Percentiles rank a stretch among this genome's conserved stretches.
Conservation (phyloP, 2,888 invertebrate species). For the Caenorhabditis drosophilae region DNA sequence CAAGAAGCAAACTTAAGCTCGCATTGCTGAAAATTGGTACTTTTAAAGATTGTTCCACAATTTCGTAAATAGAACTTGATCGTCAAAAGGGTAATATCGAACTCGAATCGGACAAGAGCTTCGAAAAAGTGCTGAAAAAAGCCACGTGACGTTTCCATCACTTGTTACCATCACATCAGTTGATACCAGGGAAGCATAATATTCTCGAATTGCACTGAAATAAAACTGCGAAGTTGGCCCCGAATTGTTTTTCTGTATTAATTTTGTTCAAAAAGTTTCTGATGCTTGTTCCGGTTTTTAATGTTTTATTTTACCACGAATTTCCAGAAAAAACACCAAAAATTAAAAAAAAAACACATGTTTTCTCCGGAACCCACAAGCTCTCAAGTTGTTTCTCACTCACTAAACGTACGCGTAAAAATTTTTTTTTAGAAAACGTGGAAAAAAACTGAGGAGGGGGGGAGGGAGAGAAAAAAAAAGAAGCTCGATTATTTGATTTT, state of each 20-base stretch:
- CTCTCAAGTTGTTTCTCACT: no score
- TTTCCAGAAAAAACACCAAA: neutral
- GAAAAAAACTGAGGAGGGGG: no score
- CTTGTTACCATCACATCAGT: constrained; percentile 73
- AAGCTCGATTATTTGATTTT: no score
- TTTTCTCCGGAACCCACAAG: no score
- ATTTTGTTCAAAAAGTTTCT: no score
- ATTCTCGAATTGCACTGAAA: constrained; percentile 70
- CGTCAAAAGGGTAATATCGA: constrained; percentile 74
- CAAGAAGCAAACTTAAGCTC: constrained; percentile 74
- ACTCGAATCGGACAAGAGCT: constrained; percentile 71
- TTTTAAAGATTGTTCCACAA: neutral
- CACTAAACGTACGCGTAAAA: no score
- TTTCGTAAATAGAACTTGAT: constrained; percentile 57
- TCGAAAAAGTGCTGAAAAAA: constrained; percentile 74
- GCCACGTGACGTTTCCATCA: constrained; percentile 74
- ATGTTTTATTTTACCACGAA: neutral
- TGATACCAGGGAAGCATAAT: constrained; percentile 71
- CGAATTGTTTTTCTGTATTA: neutral
- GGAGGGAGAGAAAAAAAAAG: no score
- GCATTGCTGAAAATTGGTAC: constrained; percentile 70
- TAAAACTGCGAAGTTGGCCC: neutral
- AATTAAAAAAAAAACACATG: no score
- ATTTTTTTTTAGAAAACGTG: no score
- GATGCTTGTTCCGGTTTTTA: no score